A percentile compares a stretch with the other conserved stretches of the same genome.
Evolutionary conservation across 2,888 invertebrate species (phyloP).

Genomic region (Drosophila mulleri): DNA sequence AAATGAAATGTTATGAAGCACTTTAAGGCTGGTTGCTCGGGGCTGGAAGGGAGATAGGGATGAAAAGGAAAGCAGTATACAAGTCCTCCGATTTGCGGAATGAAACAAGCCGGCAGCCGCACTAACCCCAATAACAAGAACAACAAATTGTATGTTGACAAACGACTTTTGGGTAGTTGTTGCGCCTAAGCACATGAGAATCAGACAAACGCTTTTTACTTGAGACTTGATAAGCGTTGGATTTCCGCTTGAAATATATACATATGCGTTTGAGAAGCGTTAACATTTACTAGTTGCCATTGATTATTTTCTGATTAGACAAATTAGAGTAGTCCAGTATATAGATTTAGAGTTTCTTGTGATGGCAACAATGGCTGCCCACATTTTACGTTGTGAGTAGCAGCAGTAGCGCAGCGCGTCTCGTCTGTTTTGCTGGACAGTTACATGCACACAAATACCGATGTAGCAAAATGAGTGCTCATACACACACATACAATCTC

Average conservation of each 20-base stretch:
- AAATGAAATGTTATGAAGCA: slow-evolving; percentile 31
- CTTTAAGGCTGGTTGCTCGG: background rate
- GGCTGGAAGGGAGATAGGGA: background rate
- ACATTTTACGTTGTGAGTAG: slow-evolving; percentile 17
- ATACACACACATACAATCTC: slow-evolving; percentile 1
- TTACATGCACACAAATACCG: slow-evolving; percentile 28
- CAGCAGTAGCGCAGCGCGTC: slow-evolving; percentile 6
- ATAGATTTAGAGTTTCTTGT: slow-evolving; percentile 1
- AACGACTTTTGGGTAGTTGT: slow-evolving; percentile 55
- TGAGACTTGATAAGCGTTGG: background rate
- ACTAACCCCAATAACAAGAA: slow-evolving; percentile 18
- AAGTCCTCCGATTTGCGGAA: slow-evolving; percentile 25
- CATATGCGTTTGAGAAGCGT: slow-evolving; percentile 6
- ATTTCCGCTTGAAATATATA: slow-evolving; percentile 1
- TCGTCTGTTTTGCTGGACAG: slow-evolving; percentile 43
- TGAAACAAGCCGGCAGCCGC: slow-evolving; percentile 60
- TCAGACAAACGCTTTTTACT: slow-evolving; percentile 20
- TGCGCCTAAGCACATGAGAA: slow-evolving; percentile 44
- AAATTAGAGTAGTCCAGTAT: slow-evolving; percentile 25
- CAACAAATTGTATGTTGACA: slow-evolving; percentile 47
- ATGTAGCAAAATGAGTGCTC: slow-evolving; percentile 35
- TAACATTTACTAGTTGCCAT: background rate
- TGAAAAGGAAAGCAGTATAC: slow-evolving; percentile 12
- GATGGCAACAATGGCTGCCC: slow-evolving; percentile 15
- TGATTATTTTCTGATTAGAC: slow-evolving; percentile 48